phyloP scores from a whole-genome alignment of 2,888 invertebrate genomes.

The Callyntrura sp. region DNA sequence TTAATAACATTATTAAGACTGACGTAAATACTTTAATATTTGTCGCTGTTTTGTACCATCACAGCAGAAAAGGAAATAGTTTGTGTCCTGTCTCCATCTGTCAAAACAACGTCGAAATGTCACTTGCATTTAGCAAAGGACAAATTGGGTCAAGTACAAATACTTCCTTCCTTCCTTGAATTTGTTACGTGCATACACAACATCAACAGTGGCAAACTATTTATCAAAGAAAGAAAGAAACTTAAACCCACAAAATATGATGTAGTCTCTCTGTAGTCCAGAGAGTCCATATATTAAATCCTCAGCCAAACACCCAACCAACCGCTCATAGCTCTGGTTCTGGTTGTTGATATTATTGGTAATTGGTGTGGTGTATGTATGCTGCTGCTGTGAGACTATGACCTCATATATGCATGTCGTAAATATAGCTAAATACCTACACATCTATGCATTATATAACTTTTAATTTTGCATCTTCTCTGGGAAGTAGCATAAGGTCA shows the following conservation, averaged over 20 bases:
- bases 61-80: too few relatives aligned
- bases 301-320: too few relatives aligned
- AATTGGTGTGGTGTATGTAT: too few relatives aligned
- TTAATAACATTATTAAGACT: background rate
- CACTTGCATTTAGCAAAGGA: slow-evolving; percentile 1
- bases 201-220: background rate
- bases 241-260: background rate
- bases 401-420: background rate
- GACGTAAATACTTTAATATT: background rate
- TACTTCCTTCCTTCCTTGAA: background rate
- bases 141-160: slow-evolving; percentile 57
- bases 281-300: too few relatives aligned
- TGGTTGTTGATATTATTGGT: too few relatives aligned
- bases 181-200: background rate
- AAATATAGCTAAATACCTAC: background rate
- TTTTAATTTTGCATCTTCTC: background rate
- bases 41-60: background rate
- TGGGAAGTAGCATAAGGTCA: slow-evolving; percentile 20
- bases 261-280: background rate
- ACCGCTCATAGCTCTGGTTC: too few relatives aligned
- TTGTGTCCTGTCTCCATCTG: background rate
- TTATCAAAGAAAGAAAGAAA: slow-evolving; percentile 4
- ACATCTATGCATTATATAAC: background rate
- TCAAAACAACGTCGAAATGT: background rate
- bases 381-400: too few relatives aligned